Evolutionary conservation across 2,797 vertebrate genomes (phyloP), one percentile per base, ranked within the genome.

Genomic region (Malurus splendens): DNA sequence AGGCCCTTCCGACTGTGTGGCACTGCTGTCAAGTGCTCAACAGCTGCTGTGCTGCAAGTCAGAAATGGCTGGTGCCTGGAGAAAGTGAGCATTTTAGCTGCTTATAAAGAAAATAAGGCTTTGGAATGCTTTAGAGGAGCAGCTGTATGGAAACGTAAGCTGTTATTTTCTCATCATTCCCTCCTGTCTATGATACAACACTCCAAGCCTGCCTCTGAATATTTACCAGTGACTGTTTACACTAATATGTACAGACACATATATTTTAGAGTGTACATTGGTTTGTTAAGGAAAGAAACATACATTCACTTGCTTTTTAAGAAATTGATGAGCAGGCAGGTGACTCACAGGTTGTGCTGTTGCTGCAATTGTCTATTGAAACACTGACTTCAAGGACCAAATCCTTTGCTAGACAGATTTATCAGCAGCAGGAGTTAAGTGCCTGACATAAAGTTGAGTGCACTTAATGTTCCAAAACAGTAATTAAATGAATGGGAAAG

Each of bases 391-490:
- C 51, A 87, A 77, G 70, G 62, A 85, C 67, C 83, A 70, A 71
- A 87, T 73, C 45, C 50, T 87, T 64, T 70, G 16, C 67, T 72
- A 82, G 57, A 32, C 30, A 86, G 42, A 90, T 90, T 86, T 92
- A 88, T 73, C 79, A 95, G 47, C 68, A 87, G 72, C 86, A 87
- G 91, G 71, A 93, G 64, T 93, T 82, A 93, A 95, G 68, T 82
- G 88, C 39, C 81, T 87, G 82, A 67, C n/a, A 79, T 89, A 83
- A 93, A 91, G 71, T 73, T 87, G 91, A 93, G 84, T 84, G 86
- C 65, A 90, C 74, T 87, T 95, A 91, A 71, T 79, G 57, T 77
- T 96, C 87, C 90, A 91, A 93, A 94, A 91, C 91, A 94, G 68
- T 91, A 91, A 91, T 94, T 94, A 93, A 85, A 83, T 79, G 60